Conservation (phyloP, 2,888 invertebrate genomes). For the Zaprionus lineosus region DNA sequence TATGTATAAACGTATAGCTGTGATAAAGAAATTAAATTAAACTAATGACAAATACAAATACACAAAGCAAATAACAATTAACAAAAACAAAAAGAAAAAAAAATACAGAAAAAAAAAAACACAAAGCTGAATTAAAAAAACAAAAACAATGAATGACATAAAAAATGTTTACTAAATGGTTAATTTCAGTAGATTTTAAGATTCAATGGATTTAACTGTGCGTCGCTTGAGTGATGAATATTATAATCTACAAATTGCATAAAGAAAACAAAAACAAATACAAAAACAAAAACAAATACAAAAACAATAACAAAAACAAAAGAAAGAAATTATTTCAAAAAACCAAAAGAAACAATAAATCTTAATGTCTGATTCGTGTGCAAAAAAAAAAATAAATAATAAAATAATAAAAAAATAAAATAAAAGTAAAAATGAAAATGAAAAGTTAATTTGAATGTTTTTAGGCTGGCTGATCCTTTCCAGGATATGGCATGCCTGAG, state of each 20-base stretch:
- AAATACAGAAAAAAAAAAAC: slow-evolving; percentile 4
- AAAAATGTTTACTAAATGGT: slow-evolving; percentile 26
- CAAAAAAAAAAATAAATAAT: slow-evolving; percentile 45
- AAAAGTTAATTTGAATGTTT: too few species aligned
- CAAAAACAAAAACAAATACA: background rate
- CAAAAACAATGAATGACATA: slow-evolving; percentile 2
- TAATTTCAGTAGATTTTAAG: slow-evolving; percentile 40
- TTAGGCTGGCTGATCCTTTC: slow-evolving; percentile 9
- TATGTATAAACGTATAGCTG: slow-evolving; percentile 74
- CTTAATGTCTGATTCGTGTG: slow-evolving; percentile 72
- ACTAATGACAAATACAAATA: slow-evolving; percentile 65
- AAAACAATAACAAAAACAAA: slow-evolving; percentile 28
- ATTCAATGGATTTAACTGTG: slow-evolving; percentile 37
- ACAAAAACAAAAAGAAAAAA: slow-evolving; percentile 36
- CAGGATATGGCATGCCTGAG: slow-evolving; percentile 44
- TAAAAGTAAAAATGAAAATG: too few species aligned
- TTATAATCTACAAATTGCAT: slow-evolving; percentile 44
- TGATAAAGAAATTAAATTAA: slow-evolving; percentile 70
- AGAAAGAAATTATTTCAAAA: slow-evolving; percentile 35
- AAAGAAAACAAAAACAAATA: slow-evolving; percentile 1
- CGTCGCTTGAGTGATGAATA: slow-evolving; percentile 48
- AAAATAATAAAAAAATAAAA: too few species aligned
- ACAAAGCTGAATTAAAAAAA: slow-evolving; percentile 59
- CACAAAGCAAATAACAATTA: slow-evolving; percentile 50
- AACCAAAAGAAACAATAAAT: slow-evolving; percentile 68